Conservation (phyloP, 2,797 vertebrate species). For the Morelia viridis region DNA sequence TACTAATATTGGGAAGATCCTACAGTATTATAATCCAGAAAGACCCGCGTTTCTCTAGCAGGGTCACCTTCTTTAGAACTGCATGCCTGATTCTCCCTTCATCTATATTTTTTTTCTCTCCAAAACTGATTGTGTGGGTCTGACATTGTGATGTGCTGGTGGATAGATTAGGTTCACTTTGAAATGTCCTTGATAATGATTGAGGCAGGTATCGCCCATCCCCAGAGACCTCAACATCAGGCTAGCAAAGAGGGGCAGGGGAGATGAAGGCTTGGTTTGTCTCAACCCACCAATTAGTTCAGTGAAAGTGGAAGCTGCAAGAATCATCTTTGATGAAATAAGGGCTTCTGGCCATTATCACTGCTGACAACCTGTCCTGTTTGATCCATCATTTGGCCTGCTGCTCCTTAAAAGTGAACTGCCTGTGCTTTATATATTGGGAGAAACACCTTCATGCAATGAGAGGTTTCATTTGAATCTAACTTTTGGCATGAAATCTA, state of each 20-base stretch:
- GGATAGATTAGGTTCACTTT: constrained; percentile 1
- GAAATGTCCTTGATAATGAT: constrained; percentile 25
- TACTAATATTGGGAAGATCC: neutral
- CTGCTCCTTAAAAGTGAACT: constrained; percentile 7
- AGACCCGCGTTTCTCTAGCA: neutral
- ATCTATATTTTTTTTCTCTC: neutral
- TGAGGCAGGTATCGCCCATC: neutral
- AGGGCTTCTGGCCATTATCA: neutral
- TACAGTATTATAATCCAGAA: neutral
- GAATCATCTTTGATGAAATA: neutral
- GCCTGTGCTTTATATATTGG: neutral
- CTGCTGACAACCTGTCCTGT: constrained; percentile 25
- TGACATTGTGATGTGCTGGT: neutral
- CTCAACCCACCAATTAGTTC: constrained; percentile 15
- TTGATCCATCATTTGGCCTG: constrained; percentile 13
- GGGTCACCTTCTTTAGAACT: neutral
- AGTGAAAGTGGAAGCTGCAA: constrained; percentile 19
- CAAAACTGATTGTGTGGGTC: neutral
- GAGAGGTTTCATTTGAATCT: neutral
- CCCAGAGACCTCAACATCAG: constrained; percentile 10
- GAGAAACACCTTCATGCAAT: neutral
- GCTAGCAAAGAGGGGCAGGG: neutral
- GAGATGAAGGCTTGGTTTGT: neutral
- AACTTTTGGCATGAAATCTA: neutral
- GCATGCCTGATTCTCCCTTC: neutral